Percentiles rank a stretch among this genome's conserved stretches.
These are phyloP conservation scores for Microcebus murinus DNA, from an alignment of 2,113 vertebrate genomes.

Conservation along the genomic window DNA sequence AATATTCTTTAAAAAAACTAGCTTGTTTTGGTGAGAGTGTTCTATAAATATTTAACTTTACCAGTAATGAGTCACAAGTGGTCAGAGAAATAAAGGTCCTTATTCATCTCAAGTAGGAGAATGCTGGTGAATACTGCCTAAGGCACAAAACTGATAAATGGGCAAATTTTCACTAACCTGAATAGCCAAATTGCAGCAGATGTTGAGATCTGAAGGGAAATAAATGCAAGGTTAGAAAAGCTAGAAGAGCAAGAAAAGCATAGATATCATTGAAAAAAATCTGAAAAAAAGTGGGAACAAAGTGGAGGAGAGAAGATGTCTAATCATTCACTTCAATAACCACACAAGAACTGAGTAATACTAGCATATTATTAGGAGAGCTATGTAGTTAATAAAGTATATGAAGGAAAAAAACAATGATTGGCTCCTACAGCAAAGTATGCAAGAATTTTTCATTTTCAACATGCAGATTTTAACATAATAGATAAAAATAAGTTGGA, in stretches of 20 bases:
- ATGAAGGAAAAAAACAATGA: background rate
- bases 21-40: background rate
- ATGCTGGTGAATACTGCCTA: slow-evolving; percentile 64
- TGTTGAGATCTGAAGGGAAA: slow-evolving; percentile 88
- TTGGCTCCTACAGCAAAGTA: background rate
- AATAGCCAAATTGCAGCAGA: slow-evolving; percentile 86
- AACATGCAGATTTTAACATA: slow-evolving; percentile 36
- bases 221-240: slow-evolving; percentile 88
- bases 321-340: background rate
- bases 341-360: background rate
- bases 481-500: slow-evolving; percentile 41
- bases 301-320: background rate
- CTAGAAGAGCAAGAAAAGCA: slow-evolving; percentile 85
- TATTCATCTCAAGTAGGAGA: slow-evolving; percentile 55
- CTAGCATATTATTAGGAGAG: background rate
- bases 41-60: slow-evolving; percentile 26
- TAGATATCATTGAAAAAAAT: slow-evolving; percentile 56
- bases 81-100: background rate
- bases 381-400: background rate
- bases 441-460: background rate
- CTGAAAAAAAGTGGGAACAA: slow-evolving; percentile 13
- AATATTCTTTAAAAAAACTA: background rate
- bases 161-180: slow-evolving; percentile 85
- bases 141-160: slow-evolving; percentile 72
- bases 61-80: background rate